Conservation (phyloP, 2,888 invertebrate species). For the Trilocha varians region DNA sequence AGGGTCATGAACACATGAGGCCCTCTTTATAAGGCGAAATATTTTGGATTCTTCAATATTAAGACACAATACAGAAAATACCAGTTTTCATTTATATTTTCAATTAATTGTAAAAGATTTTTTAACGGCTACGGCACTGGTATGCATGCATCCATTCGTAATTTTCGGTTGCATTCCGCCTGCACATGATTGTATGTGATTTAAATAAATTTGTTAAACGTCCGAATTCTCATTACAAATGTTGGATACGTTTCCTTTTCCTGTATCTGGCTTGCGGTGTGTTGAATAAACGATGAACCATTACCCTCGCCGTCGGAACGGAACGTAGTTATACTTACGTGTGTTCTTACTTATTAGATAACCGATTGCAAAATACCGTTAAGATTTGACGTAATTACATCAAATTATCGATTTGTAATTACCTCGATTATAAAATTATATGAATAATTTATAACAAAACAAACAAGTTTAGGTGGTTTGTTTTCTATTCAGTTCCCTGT, state of each 20-base stretch:
- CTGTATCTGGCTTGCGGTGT: constrained; percentile 27
- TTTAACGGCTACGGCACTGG: not conserved
- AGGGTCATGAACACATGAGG: no score
- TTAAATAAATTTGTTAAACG: constrained; percentile 13
- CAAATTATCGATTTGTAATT: not conserved
- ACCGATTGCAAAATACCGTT: constrained; percentile 7
- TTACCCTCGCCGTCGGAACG: constrained; percentile 40
- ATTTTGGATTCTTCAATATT: no score
- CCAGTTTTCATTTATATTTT: no score
- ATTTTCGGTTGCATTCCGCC: constrained; percentile 15
- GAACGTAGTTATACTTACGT: constrained; percentile 29
- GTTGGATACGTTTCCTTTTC: constrained; percentile 41
- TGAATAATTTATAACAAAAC: not conserved
- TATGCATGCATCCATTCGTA: constrained; percentile 11
- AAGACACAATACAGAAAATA: no score
- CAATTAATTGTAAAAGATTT: no score
- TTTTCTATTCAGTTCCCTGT: no score
- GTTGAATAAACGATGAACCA: constrained; percentile 30
- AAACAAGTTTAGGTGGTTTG: no score
- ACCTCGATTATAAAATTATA: not conserved
- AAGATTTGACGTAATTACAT: constrained; percentile 10
- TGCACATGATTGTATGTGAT: constrained; percentile 11
- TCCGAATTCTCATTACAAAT: constrained; percentile 32
- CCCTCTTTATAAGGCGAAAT: no score
- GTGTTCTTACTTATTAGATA: constrained; percentile 13